These are phyloP conservation scores for Drosophila tsacasi DNA, from an alignment of 1,140 invertebrate species.

Conservation along the genomic window DNA sequence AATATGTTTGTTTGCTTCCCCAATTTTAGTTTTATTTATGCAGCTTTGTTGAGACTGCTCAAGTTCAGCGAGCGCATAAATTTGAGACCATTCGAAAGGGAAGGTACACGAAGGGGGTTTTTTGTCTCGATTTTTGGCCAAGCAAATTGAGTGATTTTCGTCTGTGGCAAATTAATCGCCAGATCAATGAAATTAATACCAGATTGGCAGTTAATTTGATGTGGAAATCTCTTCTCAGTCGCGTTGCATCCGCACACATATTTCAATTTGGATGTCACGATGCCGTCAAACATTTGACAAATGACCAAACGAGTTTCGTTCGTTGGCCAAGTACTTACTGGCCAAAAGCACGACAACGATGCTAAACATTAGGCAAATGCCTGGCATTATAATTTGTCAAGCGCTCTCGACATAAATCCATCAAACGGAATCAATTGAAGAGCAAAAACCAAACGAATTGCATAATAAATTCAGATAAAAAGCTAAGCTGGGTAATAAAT, in stretches of 20 bases:
- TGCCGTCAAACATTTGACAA: slow-evolving; percentile 49
- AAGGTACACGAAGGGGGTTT: background rate
- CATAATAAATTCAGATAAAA: slow-evolving; percentile 74
- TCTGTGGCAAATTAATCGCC: slow-evolving; percentile 32
- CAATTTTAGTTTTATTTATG: slow-evolving; percentile 40
- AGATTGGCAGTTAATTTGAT: slow-evolving; percentile 50
- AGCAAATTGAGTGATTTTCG: slow-evolving; percentile 40
- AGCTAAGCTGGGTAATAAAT: slow-evolving; percentile 59
- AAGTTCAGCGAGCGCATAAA: slow-evolving; percentile 68
- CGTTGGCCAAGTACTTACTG: slow-evolving; percentile 30
- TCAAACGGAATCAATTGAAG: slow-evolving; percentile 69
- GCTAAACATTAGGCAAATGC: slow-evolving; percentile 61
- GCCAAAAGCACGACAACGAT: slow-evolving; percentile 44
- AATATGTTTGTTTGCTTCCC: slow-evolving; percentile 59
- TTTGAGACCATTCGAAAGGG: slow-evolving; percentile 46
- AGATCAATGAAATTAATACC: slow-evolving; percentile 34
- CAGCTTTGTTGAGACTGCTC: slow-evolving; percentile 38
- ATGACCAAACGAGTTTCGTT: slow-evolving; percentile 29
- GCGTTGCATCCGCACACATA: slow-evolving; percentile 35
- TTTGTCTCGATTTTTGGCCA: slow-evolving; percentile 11
- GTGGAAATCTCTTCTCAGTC: slow-evolving; percentile 35
- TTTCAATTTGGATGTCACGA: slow-evolving; percentile 52
- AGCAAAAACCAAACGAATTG: slow-evolving; percentile 49
- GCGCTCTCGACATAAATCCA: slow-evolving; percentile 73
- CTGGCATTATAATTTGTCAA: slow-evolving; percentile 71